Evolutionary conservation across 2,888 invertebrate species (phyloP).

Genomic region (Xestoiulus laeticollis): DNA sequence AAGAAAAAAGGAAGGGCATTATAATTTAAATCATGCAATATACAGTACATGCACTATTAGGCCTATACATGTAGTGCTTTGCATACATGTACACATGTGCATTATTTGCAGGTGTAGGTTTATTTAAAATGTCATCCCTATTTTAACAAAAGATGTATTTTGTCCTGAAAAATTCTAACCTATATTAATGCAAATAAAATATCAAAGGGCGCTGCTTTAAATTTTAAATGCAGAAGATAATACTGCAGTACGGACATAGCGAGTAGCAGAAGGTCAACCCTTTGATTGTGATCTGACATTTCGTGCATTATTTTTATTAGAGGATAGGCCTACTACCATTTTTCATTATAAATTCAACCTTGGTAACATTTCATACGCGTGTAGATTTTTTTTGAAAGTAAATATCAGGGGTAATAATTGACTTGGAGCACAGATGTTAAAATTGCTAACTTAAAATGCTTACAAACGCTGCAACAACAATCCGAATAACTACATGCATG

Average conservation of each 20-base stretch:
- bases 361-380: not conserved
- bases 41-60: no score
- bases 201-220: not conserved
- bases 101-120: no score
- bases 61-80: no score
- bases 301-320: not conserved
- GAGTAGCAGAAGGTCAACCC: not conserved
- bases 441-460: not conserved
- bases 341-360: not conserved
- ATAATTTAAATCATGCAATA: no score
- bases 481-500: not conserved
- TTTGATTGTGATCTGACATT: conserved; percentile 20
- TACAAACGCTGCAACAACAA: not conserved
- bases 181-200: not conserved
- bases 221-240: not conserved
- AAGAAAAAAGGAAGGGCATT: no score
- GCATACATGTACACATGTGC: no score
- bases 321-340: not conserved
- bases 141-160: not conserved
- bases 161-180: not conserved
- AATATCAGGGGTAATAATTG: not conserved
- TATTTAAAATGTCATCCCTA: no score
- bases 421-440: not conserved
- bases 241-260: not conserved
- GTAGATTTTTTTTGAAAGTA: not conserved